Evolutionary conservation across 2,888 invertebrate genomes (phyloP).

Genomic region (Drosophila paramelanica): DNA sequence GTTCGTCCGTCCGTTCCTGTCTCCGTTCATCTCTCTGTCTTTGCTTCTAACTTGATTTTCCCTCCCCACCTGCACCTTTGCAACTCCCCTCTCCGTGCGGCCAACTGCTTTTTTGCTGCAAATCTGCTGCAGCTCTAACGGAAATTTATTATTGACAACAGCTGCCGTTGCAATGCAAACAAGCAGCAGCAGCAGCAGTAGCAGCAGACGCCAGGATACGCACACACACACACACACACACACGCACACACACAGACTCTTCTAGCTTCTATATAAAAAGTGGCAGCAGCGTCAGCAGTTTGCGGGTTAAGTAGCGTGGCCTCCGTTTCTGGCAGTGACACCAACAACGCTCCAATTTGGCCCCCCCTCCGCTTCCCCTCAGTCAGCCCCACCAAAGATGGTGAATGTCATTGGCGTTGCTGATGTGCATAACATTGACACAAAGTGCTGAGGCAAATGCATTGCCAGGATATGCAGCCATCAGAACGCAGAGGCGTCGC

Average conservation of each 20-base stretch:
- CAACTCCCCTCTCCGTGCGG: background rate
- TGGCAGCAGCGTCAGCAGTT: constrained; percentile 67
- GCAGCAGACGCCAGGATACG: constrained; percentile 22
- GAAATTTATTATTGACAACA: constrained; percentile 82
- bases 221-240: background rate
- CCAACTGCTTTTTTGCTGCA: constrained; percentile 43
- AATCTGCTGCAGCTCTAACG: constrained; percentile 80
- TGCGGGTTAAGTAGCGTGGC: constrained; percentile 74
- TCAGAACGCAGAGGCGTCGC: background rate
- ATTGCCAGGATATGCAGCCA: constrained; percentile 6
- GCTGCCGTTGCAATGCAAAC: constrained; percentile 80
- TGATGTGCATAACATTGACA: constrained; percentile 79
- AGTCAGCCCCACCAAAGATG: constrained; percentile 21
- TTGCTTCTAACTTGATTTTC: constrained; percentile 7
- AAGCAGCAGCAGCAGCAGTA: constrained; percentile 40
- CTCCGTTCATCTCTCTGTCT: constrained; percentile 2
- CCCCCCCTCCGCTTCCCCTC: background rate
- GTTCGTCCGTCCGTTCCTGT: background rate
- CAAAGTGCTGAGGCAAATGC: constrained; percentile 63
- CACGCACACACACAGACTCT: no score
- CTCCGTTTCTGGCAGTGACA: constrained; percentile 37
- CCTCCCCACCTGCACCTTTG: background rate
- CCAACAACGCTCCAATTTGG: constrained; percentile 11
- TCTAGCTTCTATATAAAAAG: constrained; percentile 27
- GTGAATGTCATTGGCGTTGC: constrained; percentile 63